These are phyloP conservation scores for Phaedon cochleariae DNA, from an alignment of 2,888 invertebrate genomes.

Conservation along the genomic window DNA sequence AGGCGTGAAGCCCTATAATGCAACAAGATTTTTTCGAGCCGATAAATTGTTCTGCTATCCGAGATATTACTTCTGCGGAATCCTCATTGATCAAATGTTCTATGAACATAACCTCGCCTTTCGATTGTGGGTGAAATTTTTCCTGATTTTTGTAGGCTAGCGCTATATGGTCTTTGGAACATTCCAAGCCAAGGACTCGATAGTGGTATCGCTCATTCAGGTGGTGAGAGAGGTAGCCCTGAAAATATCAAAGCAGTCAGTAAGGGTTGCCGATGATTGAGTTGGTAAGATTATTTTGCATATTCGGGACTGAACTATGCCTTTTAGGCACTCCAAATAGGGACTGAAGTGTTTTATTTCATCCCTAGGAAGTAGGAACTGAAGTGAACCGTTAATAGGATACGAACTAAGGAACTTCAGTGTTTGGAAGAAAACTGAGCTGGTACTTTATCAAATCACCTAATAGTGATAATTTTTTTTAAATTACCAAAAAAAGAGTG, in stretches of 20 bases:
- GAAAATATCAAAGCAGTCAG: conserved; percentile 46
- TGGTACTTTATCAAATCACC: no score
- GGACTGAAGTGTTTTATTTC: no score
- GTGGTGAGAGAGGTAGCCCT: conserved; percentile 80
- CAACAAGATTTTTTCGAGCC: conserved; percentile 57
- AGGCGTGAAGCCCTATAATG: conserved; percentile 77
- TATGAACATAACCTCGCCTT: conserved; percentile 67
- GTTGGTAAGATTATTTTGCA: no score
- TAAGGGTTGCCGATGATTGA: conserved; percentile 17
- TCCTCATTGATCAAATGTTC: conserved; percentile 66
- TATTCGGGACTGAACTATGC: no score
- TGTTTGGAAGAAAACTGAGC: no score
- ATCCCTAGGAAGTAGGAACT: no score
- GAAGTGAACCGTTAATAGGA: no score
- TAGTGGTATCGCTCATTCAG: conserved; percentile 68
- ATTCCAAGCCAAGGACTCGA: conserved; percentile 75
- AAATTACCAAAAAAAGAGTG: no score
- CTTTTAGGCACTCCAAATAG: no score
- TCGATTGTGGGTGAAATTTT: conserved; percentile 65
- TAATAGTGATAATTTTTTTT: no score
- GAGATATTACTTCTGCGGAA: conserved; percentile 61
- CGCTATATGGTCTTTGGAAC: conserved; percentile 66
- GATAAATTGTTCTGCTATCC: conserved; percentile 33
- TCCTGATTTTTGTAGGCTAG: conserved; percentile 68
- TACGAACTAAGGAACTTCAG: no score